A percentile compares a stretch with the other conserved stretches of the same genome.
Conservation (phyloP, 2,888 invertebrate genomes). For the Resseliella maxima region DNA sequence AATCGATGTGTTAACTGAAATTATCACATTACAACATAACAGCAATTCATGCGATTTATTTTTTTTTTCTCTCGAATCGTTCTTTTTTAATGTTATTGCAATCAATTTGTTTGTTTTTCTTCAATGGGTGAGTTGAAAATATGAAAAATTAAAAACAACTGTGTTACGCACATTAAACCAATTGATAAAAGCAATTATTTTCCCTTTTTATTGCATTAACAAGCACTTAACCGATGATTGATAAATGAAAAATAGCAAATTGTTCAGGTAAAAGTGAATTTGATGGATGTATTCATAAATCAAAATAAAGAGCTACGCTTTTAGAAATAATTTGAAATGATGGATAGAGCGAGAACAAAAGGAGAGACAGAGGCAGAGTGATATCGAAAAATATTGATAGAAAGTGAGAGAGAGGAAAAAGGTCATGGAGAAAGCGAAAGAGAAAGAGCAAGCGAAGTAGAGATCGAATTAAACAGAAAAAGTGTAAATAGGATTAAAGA, state of each 20-base stretch:
- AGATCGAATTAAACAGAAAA: too few relatives aligned
- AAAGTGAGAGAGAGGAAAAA: too few relatives aligned
- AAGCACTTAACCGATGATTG: background rate
- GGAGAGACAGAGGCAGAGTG: too few relatives aligned
- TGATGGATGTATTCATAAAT: background rate
- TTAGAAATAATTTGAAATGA: too few relatives aligned
- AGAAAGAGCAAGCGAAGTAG: too few relatives aligned
- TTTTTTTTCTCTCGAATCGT: background rate
- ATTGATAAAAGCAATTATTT: background rate
- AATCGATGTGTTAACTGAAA: constrained; percentile 41
- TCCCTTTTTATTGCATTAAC: constrained; percentile 18
- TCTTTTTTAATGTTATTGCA: background rate
- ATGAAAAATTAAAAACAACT: background rate
- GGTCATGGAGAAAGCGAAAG: too few relatives aligned
- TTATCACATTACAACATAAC: constrained; percentile 8
- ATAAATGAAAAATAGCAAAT: constrained; percentile 2
- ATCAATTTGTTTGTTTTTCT: constrained; percentile 16
- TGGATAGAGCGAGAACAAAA: too few relatives aligned
- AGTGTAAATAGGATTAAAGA: too few relatives aligned
- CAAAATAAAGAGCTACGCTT: too few relatives aligned
- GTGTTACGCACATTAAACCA: constrained; percentile 15
- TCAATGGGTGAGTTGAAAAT: background rate
- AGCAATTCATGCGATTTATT: background rate
- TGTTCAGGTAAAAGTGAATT: background rate
- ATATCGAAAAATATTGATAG: too few relatives aligned